A percentile compares a stretch with the other conserved stretches of the same genome.
Conservation (phyloP, 2,113 vertebrate species). For the Sitta europaea region DNA sequence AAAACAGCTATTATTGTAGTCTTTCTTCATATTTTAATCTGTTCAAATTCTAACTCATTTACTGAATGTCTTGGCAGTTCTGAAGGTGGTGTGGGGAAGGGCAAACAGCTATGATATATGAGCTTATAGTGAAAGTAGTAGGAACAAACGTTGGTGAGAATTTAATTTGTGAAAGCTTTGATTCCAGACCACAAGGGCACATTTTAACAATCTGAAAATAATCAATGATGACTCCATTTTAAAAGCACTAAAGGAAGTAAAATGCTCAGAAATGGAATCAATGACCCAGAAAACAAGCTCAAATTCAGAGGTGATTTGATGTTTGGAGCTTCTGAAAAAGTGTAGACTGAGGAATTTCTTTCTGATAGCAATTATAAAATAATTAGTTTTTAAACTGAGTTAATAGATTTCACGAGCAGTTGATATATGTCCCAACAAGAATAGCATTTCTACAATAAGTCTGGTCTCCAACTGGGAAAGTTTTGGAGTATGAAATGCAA, state of each 20-base stretch:
- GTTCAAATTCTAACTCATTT: background rate
- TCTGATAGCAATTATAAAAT: background rate
- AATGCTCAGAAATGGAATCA: background rate
- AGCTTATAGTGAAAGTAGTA: background rate
- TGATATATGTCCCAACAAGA: background rate
- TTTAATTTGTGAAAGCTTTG: constrained; percentile 11
- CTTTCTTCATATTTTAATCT: background rate
- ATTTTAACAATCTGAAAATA: constrained; percentile 25
- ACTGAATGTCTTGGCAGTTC: background rate
- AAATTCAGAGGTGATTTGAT: background rate
- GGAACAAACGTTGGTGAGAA: background rate
- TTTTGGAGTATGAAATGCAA: background rate
- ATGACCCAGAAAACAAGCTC: constrained; percentile 45
- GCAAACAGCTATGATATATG: background rate
- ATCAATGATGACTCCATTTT: constrained; percentile 31
- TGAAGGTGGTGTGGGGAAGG: background rate
- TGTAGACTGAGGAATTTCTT: background rate
- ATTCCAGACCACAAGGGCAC: background rate
- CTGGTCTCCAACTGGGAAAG: background rate
- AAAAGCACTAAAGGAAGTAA: constrained; percentile 34
- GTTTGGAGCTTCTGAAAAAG: constrained; percentile 22
- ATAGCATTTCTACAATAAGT: background rate
- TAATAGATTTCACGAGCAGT: background rate
- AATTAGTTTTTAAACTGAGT: background rate
- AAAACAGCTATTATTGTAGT: background rate